Evolutionary conservation across 2,888 invertebrate genomes (phyloP).

Genomic region (Emmelina monodactyla): DNA sequence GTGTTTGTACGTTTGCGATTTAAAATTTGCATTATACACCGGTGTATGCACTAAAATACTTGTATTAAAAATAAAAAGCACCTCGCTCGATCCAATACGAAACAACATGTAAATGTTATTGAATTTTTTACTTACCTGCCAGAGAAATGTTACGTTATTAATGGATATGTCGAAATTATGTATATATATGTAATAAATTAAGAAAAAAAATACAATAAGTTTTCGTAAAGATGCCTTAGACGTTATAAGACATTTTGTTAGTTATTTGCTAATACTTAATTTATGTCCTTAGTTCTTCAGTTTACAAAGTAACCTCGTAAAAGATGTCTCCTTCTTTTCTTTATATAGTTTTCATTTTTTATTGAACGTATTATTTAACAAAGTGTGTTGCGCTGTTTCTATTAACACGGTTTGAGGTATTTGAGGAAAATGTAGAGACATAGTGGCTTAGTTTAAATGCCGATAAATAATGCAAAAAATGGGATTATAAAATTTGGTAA

Average conservation of each 20-base stretch:
- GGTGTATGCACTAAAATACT: too few relatives aligned
- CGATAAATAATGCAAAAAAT: constrained; percentile 44
- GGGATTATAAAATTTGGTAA: constrained; percentile 43
- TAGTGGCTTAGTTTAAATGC: constrained; percentile 48
- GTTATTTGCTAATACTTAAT: constrained; percentile 20
- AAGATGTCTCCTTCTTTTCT: background rate
- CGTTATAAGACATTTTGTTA: constrained; percentile 39
- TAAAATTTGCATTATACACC: too few relatives aligned
- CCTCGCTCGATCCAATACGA: too few relatives aligned
- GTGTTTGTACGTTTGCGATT: too few relatives aligned
- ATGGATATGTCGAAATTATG: constrained; percentile 61
- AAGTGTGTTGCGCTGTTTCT: constrained; percentile 48
- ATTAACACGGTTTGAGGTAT: constrained; percentile 55
- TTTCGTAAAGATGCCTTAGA: constrained; percentile 61
- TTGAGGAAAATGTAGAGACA: constrained; percentile 39
- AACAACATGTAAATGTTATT: constrained; percentile 32
- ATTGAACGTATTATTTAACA: constrained; percentile 37
- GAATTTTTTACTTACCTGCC: constrained; percentile 45
- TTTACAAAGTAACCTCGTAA: constrained; percentile 10
- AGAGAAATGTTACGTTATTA: constrained; percentile 52
- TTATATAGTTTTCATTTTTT: background rate
- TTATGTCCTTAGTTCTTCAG: constrained; percentile 28
- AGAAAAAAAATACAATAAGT: constrained; percentile 58
- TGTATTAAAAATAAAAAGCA: too few relatives aligned
- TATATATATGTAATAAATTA: constrained; percentile 64